Evolutionary conservation across 2,797 vertebrate genomes (phyloP), one percentile per base, ranked within the genome.

Genomic region (Coreius guichenoti): DNA sequence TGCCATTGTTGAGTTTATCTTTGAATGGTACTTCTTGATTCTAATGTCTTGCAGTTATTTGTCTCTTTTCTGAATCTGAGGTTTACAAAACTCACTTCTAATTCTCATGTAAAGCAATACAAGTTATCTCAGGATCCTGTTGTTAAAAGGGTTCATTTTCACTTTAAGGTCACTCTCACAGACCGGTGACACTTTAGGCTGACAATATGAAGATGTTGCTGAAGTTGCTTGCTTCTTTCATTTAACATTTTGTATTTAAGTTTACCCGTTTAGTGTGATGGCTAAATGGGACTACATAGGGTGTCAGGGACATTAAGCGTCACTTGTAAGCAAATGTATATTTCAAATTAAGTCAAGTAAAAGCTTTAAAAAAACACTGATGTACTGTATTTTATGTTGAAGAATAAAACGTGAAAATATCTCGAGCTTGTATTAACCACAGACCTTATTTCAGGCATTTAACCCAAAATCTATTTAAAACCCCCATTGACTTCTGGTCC

Each of bases 71-170:
- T 65, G 68, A 70, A 36, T 70, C 23, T 54, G 23, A 61, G 73
- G 61, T 75, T 84, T 67, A 76, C 58, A 76, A 76, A 75, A 83
- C 72, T 65, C 72, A 61, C 80, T 73, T 81, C 68, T 73, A 49
- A 47, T 45, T 51, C 63, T 29, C 54, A 45, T 51, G n/a, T 56
- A 68, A 78, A 56, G 33, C 49, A 39, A 77, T 78, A 43, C 8
- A 19, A 63, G 70, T 75, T n/a, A 47, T 61, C 21, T 65, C 8
- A 69, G 33, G n/a, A 56, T 84, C 43, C n/a, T n/a, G 23, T n/a
- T 14, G 54, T 74, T 61, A 49, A n/a, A 33, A 65, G 58, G 56
- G 54, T 74, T 58, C 0, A 21, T 69, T 72, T 54, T 47, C 16
- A 58, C 17, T 73, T 45, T 3, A 23, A 78, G 36, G 76, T 78